Evolutionary conservation across 2,113 vertebrate genomes (phyloP).

Genomic region (Lycocorax pyrrhopterus): DNA sequence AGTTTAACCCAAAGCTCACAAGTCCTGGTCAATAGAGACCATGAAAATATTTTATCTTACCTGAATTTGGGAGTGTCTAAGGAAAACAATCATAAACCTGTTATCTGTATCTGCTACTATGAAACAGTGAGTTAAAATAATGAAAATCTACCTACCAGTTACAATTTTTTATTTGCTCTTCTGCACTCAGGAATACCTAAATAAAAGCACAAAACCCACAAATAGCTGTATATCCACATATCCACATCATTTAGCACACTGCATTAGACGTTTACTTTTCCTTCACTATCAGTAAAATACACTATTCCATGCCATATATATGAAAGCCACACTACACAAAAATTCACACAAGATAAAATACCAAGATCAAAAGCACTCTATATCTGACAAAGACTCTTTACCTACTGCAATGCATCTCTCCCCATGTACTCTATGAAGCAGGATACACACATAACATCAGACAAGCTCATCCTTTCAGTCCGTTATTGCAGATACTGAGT

Average conservation of each 20-base stretch:
- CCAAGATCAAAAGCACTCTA: neutral
- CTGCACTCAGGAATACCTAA: neutral
- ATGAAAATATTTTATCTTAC: neutral
- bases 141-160: neutral
- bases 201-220: slow-evolving; percentile 7
- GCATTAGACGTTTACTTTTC: slow-evolving; percentile 1
- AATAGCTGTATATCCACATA: neutral
- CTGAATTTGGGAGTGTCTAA: neutral
- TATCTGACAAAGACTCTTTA: slow-evolving; percentile 20
- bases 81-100: neutral
- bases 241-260: neutral
- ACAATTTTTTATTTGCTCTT: neutral
- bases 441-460: neutral
- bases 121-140: neutral
- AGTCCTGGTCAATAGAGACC: neutral
- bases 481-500: neutral
- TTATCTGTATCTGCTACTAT: neutral
- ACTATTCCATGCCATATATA: neutral
- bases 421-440: neutral
- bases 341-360: slow-evolving; percentile 22
- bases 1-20: neutral
- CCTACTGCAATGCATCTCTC: slow-evolving; percentile 16
- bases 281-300: slow-evolving; percentile 4
- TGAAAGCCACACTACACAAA: slow-evolving; percentile 20
- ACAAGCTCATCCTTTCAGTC: slow-evolving; percentile 26